A percentile compares a stretch with the other conserved stretches of the same genome.
Conservation (phyloP, 2,888 invertebrate species). For the Tupiocoris notatus region DNA sequence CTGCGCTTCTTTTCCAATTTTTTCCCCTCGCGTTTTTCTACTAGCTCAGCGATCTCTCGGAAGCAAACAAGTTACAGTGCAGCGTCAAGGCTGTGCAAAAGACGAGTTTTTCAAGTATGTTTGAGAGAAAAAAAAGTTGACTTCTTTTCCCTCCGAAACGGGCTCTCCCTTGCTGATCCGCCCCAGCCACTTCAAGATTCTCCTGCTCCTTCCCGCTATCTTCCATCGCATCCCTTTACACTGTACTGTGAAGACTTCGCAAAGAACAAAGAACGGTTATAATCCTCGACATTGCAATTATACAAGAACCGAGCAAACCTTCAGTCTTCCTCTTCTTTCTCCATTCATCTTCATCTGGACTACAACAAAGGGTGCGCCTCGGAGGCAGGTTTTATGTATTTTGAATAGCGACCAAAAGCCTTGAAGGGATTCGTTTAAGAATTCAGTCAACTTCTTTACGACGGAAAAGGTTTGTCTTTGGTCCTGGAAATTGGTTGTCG, state of each 20-base stretch:
- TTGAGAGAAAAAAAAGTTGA: constrained; percentile 10
- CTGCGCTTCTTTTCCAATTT: background rate
- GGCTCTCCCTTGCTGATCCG: no score
- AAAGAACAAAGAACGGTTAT: constrained; percentile 38
- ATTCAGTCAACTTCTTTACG: constrained; percentile 10
- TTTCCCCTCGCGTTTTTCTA: no score
- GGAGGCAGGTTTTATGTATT: constrained; percentile 23
- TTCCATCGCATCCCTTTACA: background rate
- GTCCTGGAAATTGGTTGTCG: background rate
- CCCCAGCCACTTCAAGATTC: background rate
- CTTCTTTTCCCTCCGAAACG: no score
- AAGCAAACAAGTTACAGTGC: constrained; percentile 11
- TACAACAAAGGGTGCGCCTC: background rate
- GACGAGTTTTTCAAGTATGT: constrained; percentile 2
- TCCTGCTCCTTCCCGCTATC: background rate
- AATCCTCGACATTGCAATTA: constrained; percentile 42
- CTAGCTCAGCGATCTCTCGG: background rate
- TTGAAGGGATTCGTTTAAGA: constrained; percentile 6
- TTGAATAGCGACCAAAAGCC: constrained; percentile 15
- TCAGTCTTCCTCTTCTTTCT: background rate
- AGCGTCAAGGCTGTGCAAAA: no score
- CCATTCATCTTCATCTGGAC: background rate
- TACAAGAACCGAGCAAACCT: constrained; percentile 30
- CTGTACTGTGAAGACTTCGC: background rate
- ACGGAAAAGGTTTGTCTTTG: background rate